These are phyloP conservation scores for Esperia sulphurella DNA, from an alignment of 2,888 invertebrate genomes.

Conservation along the genomic window DNA sequence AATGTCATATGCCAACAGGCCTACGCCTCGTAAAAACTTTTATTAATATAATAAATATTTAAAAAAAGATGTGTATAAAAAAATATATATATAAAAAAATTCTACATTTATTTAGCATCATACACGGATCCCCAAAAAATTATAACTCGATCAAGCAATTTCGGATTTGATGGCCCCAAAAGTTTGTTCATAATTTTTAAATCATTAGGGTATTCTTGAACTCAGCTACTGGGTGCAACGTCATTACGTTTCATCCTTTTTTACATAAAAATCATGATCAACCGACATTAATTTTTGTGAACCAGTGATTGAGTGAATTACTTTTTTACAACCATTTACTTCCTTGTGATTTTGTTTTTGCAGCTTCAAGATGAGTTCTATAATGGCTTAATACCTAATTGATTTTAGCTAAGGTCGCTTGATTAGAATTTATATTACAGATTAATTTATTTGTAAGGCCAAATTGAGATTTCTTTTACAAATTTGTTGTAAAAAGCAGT, in stretches of 20 bases:
- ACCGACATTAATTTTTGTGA: conserved; percentile 23
- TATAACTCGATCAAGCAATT: conserved; percentile 46
- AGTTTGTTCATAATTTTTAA: conserved; percentile 45
- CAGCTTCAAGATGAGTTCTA: conserved; percentile 16
- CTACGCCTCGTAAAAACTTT: too few species aligned
- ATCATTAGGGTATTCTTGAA: conserved; percentile 44
- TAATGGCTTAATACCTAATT: conserved; percentile 16
- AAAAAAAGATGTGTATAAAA: too few species aligned
- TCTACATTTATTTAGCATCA: too few species aligned
- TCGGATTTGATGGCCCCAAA: conserved; percentile 30
- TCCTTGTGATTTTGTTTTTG: conserved; percentile 29
- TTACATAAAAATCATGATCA: conserved; percentile 19
- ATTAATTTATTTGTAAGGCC: conserved; percentile 2
- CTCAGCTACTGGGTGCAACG: conserved; percentile 43
- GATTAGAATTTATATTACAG: conserved; percentile 4
- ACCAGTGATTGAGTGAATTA: conserved; percentile 29
- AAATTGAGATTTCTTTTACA: background rate
- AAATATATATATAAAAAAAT: too few species aligned
- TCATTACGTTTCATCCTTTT: conserved; percentile 20
- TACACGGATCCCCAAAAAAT: conserved; percentile 27
- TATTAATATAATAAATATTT: too few species aligned
- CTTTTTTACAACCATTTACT: conserved; percentile 22
- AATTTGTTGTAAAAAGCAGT: background rate
- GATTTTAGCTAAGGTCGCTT: conserved; percentile 6
- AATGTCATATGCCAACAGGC: too few species aligned